A percentile compares a stretch with the other conserved stretches of the same genome.
These are phyloP conservation scores for Synanthedon myopaeformis DNA, from an alignment of 2,888 invertebrate species.

Conservation along the genomic window DNA sequence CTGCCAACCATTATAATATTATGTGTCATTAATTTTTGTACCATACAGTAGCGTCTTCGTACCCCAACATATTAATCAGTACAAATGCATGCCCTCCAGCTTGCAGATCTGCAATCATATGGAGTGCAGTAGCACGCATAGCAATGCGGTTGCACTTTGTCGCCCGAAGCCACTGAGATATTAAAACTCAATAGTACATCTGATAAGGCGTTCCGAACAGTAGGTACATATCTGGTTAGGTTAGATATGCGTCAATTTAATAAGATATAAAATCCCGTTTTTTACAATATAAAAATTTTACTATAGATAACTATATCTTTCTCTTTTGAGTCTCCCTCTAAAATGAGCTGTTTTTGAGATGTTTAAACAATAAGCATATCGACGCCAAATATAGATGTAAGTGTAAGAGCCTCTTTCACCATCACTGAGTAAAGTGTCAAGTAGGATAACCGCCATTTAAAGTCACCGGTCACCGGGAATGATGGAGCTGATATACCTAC, in stretches of 20 bases:
- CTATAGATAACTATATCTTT: too few species aligned
- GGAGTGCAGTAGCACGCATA: constrained; percentile 4
- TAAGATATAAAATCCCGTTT: too few species aligned
- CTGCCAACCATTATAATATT: not conserved
- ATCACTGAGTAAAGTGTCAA: too few species aligned
- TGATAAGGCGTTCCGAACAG: not conserved
- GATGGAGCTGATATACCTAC: too few species aligned
- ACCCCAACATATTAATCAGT: constrained; percentile 10
- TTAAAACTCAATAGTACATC: not conserved
- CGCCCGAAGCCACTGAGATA: constrained; percentile 5
- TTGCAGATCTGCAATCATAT: constrained; percentile 14
- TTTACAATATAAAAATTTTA: too few species aligned
- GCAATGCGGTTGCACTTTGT: constrained; percentile 9
- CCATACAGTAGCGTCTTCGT: constrained; percentile 2
- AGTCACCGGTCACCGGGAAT: too few species aligned
- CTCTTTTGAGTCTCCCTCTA: too few species aligned
- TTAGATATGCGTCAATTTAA: not conserved
- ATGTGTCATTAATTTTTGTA: constrained; percentile 1
- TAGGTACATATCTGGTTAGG: not conserved
- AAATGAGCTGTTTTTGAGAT: too few species aligned
- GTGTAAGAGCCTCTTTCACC: too few species aligned
- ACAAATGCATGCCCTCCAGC: constrained; percentile 4
- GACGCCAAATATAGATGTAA: too few species aligned
- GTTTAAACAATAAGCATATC: too few species aligned
- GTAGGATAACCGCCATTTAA: too few species aligned